Percentiles rank a stretch among this genome's conserved stretches.
These are phyloP conservation scores for Mesocricetus auratus DNA, from an alignment of 2,113 vertebrate species.

Conservation along the genomic window DNA sequence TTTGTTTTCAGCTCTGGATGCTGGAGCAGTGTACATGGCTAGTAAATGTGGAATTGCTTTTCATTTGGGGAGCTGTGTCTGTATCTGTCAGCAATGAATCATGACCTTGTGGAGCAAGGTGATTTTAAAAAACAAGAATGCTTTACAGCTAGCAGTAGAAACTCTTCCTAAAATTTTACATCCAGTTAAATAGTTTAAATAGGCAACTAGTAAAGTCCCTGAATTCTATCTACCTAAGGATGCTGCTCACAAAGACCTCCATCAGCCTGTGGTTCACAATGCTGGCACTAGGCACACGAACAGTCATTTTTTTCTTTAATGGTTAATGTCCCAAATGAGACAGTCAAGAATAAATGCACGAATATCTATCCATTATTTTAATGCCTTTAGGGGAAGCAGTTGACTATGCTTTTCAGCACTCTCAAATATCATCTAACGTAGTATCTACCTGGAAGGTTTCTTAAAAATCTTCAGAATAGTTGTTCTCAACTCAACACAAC, in stretches of 20 bases:
- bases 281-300: background rate
- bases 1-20: constrained; percentile 47
- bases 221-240: background rate
- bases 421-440: background rate
- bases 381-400: background rate
- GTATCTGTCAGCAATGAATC: background rate
- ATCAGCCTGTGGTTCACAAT: background rate
- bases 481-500: background rate
- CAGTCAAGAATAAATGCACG: background rate
- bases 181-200: background rate
- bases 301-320: constrained; percentile 42
- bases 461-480: background rate
- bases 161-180: background rate
- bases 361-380: background rate
- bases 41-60: constrained; percentile 7
- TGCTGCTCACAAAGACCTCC: background rate
- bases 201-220: background rate
- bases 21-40: background rate
- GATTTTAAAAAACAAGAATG: constrained; percentile 37
- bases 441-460: background rate
- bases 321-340: background rate
- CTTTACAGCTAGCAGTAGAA: background rate
- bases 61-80: background rate
- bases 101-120: background rate
- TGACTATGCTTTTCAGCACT: background rate